Base-by-base conservation (phyloP, 2,888 invertebrate genomes). In the Drosophila cognata region DNA sequence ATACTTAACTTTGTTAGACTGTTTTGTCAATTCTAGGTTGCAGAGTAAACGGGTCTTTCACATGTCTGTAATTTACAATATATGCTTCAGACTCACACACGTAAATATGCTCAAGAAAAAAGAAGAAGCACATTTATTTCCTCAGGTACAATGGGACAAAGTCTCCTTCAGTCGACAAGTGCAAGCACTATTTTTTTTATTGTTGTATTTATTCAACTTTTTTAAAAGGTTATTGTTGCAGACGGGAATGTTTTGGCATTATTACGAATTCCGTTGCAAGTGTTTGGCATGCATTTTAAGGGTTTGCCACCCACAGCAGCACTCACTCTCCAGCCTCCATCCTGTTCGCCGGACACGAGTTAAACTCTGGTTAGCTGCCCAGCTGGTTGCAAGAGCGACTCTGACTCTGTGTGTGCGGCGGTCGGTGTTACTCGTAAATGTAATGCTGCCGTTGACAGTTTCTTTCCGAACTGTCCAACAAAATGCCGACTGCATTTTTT, bases 391-490 rank as follows among this genome's bases (percentile, higher is more conserved):
- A 16, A 25, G 25, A 38, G 38, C 38, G 8, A 38, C 4, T 18
- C 38, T 8, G 35, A 18, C 8, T 16, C 16, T 36, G 11, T 51
- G 33, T 57, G 51, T 41, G 25, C 13, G 41, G 10, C 10, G 10
- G 33, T 38, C 10, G 36, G 56, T 63, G 55, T 29, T 46, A 69
- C 58, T 82, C 72, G 83, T 62, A 71, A 61, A 74, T 80, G 83
- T 62, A 80, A 71, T 85, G 83, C 86, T 82, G 82, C 60, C 72
- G 64, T 59, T 83, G 82, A 83, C 82, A 82, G 82, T 77, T 82
- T 68, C 59, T 62, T 65, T 56, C 38, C 41, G 46, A 73, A 66
- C 59, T 73, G 73, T 73, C 73, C 56, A 57, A 73, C 48, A 73
- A 57, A 65, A 73, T 77, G 64, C 66, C 70, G 60, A 65, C 56